Evolutionary conservation across 2,797 vertebrate genomes (phyloP).

Genomic region (Alcedo atthis): DNA sequence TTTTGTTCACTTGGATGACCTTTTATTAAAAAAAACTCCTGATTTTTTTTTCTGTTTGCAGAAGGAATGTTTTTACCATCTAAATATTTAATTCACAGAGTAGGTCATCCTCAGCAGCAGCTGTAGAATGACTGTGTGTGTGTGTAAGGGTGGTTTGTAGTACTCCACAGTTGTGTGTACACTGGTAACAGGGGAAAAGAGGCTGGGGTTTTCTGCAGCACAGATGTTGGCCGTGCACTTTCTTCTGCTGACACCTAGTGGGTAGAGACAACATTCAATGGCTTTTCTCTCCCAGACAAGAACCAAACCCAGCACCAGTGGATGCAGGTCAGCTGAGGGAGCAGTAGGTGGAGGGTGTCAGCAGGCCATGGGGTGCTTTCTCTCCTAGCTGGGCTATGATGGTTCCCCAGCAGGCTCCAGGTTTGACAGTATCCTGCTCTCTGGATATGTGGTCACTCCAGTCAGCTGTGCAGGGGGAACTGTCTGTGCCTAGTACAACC

Average conservation of each 20-base stretch:
- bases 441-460: neutral
- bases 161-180: constrained; percentile 6
- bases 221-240: constrained; percentile 40
- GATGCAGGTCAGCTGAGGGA: neutral
- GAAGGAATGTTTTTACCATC: neutral
- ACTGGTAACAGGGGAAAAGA: neutral
- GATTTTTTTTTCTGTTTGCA: neutral
- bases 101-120: neutral
- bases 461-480: neutral
- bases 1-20: neutral
- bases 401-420: neutral
- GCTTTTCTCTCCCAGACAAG: neutral
- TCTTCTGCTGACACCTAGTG: constrained; percentile 82
- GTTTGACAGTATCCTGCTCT: accelerated
- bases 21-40: neutral
- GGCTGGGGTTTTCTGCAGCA: accelerated
- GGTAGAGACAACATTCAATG: neutral
- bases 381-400: accelerated
- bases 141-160: neutral
- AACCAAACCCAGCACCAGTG: neutral
- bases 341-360: neutral
- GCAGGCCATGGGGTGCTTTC: neutral
- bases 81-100: neutral
- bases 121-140: no score
- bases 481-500: neutral